Evolutionary conservation across 2,888 invertebrate species (phyloP).

Genomic region (Taphrorychus bicolor): DNA sequence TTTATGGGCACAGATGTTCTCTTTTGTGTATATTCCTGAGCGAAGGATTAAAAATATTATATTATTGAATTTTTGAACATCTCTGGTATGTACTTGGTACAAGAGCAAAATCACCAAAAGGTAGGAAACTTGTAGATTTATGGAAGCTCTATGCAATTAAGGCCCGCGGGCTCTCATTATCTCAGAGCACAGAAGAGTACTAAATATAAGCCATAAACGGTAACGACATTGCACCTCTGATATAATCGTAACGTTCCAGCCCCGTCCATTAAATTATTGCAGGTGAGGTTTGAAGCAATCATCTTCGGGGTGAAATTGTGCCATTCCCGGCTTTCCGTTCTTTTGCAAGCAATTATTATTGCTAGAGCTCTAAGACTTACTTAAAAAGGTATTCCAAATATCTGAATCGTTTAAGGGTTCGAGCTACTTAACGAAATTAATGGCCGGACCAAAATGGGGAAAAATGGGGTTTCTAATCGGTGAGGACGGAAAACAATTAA

Average conservation of each 20-base stretch:
- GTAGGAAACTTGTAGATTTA: neutral
- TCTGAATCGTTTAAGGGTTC: neutral
- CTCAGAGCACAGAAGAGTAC: conserved; percentile 21
- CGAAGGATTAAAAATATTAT: too few relatives aligned
- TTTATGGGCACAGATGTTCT: too few relatives aligned
- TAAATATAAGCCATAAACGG: conserved; percentile 18
- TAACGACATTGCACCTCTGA: conserved; percentile 7
- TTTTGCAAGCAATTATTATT: neutral
- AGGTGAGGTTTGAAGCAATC: neutral
- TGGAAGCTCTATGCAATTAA: conserved; percentile 8
- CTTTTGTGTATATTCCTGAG: too few relatives aligned
- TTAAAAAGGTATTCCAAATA: neutral
- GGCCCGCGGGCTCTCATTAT: conserved; percentile 18
- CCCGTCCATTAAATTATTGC: neutral
- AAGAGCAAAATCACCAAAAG: too few relatives aligned
- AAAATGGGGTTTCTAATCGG: neutral
- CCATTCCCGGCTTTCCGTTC: neutral
- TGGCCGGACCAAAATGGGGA: neutral
- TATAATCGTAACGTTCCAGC: neutral
- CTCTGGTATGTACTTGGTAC: too few relatives aligned
- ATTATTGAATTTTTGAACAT: neutral
- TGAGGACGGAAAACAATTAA: neutral
- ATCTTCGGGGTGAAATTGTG: neutral
- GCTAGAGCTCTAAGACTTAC: too few relatives aligned
- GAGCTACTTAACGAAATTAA: neutral